phyloP scores from a whole-genome alignment of 2,888 invertebrate genomes.

The Polyploca ridens region DNA sequence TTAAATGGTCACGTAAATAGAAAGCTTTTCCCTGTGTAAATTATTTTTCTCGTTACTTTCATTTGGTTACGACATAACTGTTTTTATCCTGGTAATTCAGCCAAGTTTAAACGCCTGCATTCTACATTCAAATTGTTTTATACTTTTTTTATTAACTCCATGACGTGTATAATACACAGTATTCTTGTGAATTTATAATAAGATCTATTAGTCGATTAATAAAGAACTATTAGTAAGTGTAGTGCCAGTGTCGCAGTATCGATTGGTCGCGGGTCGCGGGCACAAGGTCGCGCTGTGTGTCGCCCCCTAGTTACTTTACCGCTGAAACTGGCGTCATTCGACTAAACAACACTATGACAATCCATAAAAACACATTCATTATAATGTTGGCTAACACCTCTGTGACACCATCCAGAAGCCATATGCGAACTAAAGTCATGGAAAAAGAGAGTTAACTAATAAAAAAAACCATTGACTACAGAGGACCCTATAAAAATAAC shows the following conservation, averaged over 20 bases:
- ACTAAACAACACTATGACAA: not conserved
- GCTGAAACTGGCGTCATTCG: not conserved
- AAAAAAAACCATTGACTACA: too few species aligned
- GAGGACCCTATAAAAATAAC: too few species aligned
- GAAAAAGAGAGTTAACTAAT: not conserved
- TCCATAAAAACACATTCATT: too few species aligned
- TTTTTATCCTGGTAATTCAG: not conserved
- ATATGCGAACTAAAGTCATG: too few species aligned
- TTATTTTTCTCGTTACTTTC: not conserved
- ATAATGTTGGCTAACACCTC: too few species aligned
- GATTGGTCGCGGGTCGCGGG: conserved; percentile 52
- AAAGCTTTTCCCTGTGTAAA: not conserved
- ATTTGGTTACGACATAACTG: not conserved
- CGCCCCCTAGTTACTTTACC: conserved; percentile 27
- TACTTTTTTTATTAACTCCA: too few species aligned
- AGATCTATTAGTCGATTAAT: conserved; percentile 25
- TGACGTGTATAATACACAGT: too few species aligned
- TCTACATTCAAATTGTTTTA: not conserved
- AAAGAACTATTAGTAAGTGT: conserved; percentile 18
- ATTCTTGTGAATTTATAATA: not conserved
- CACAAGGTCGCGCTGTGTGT: conserved; percentile 64
- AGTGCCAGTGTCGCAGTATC: conserved; percentile 53
- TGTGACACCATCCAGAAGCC: too few species aligned
- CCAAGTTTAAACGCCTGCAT: not conserved
- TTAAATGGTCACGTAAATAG: not conserved